A percentile compares a stretch with the other conserved stretches of the same genome.
Conservation (phyloP, 2,888 invertebrate genomes). For the Campoplex nolae region DNA sequence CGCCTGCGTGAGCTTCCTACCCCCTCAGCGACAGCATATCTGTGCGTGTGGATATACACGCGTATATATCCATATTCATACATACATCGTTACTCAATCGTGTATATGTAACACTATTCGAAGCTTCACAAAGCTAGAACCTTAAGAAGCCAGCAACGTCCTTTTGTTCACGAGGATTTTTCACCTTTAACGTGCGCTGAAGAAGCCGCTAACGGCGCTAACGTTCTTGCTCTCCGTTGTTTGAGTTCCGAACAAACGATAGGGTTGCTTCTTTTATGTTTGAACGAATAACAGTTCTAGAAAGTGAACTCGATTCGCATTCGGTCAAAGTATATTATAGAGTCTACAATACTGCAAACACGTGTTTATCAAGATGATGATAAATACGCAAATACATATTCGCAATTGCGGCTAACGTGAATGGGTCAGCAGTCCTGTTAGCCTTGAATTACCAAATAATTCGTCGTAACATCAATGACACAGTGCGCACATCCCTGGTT, state of each 20-base stretch:
- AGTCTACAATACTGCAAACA: neutral
- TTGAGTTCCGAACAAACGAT: conserved; percentile 3
- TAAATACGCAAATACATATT: conserved; percentile 18
- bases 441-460: conserved; percentile 38
- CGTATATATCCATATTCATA: neutral
- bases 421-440: conserved; percentile 37
- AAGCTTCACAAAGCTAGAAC: conserved; percentile 5
- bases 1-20: conserved; percentile 38
- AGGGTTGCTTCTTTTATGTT: neutral
- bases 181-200: neutral
- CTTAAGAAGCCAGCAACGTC: conserved; percentile 10
- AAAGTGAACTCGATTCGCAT: neutral
- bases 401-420: neutral
- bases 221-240: conserved; percentile 3
- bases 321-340: neutral
- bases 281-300: neutral
- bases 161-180: conserved; percentile 16
- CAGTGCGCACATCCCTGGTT: neutral
- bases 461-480: conserved; percentile 32
- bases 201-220: conserved; percentile 14
- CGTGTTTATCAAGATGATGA: neutral
- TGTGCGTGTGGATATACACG: neutral
- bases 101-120: neutral
- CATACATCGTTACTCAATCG: neutral
- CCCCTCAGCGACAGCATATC: neutral